These are phyloP conservation scores for Andricus quercusramuli DNA, from an alignment of 2,888 invertebrate species.

Conservation along the genomic window DNA sequence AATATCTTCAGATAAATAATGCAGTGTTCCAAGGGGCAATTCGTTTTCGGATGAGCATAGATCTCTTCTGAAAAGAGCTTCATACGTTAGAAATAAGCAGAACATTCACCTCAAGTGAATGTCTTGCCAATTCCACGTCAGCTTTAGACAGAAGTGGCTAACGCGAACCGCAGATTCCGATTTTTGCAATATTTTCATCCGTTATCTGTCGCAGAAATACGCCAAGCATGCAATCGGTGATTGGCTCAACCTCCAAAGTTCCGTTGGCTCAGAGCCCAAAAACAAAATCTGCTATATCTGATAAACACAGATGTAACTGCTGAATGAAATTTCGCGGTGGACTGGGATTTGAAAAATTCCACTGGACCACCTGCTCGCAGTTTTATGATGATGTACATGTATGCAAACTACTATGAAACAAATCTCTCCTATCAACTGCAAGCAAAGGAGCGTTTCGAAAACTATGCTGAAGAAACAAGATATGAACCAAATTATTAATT, in stretches of 20 bases:
- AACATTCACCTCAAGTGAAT: slow-evolving; percentile 5
- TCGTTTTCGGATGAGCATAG: slow-evolving; percentile 23
- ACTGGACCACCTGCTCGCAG: slow-evolving; percentile 21
- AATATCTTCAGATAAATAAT: slow-evolving; percentile 25
- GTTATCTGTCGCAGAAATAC: slow-evolving; percentile 55
- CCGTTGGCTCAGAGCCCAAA: slow-evolving; percentile 53
- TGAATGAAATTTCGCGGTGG: slow-evolving; percentile 50
- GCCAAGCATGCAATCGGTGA: slow-evolving; percentile 51
- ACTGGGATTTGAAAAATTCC: slow-evolving; percentile 25
- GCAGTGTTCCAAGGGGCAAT: neutral
- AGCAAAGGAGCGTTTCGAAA: neutral
- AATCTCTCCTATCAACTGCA: neutral
- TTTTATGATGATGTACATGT: neutral
- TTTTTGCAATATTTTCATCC: slow-evolving; percentile 57
- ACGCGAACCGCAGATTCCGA: slow-evolving; percentile 43
- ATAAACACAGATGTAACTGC: slow-evolving; percentile 50
- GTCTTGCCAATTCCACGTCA: slow-evolving; percentile 35
- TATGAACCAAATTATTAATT: neutral
- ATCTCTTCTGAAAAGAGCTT: slow-evolving; percentile 11
- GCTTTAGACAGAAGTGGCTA: slow-evolving; percentile 46
- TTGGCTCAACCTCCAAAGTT: slow-evolving; percentile 54
- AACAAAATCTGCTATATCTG: slow-evolving; percentile 56
- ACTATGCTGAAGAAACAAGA: neutral
- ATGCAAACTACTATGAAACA: neutral
- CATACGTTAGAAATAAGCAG: slow-evolving; percentile 21